Base-by-base conservation (phyloP, 2,113 vertebrate genomes). In the Malurus melanocephalus region DNA sequence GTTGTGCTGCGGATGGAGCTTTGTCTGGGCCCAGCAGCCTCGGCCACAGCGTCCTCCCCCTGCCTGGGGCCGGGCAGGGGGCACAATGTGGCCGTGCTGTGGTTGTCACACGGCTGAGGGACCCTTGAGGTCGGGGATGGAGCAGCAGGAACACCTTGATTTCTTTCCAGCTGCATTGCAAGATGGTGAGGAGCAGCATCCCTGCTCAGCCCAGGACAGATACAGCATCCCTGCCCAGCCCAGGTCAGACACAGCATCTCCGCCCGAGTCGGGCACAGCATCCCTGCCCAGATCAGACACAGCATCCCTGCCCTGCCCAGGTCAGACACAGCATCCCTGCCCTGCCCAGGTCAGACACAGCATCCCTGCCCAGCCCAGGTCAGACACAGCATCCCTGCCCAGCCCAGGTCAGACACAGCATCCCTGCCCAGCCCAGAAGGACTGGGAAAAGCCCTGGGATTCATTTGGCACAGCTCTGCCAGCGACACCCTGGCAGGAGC, bases 41-140 rank as follows among this genome's bases (percentile, higher is more conserved):
- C 3, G 6, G 80, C 76, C 59, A 12, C 27, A 6, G 7, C 32
- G 2, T 40, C 15, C 46, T 67, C 16, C 9, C 35, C 55, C 64
- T 40, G 26, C 26, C 30, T 2, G 7, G 42, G 61, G 19, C 17
- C 0, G 2, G 28, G 52, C 0, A 0, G 24, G 26, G 40, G 42
- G 23, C 3, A 7, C 33, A 28, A 20, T 0, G 0, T 8, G 69
- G 43, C 45, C 0, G 0, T 13, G 56, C 30, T 21, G 15, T 0
- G 0, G 35, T 11, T 11, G n/a, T 2, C 65, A 61, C 10, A 8
- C 1, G 18, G 49, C 40, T 7, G 2, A 52, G 52, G 51, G 68
- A 23, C 24, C 18, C 59, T 33, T 1, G 1, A 49, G 32, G 74
- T 20, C 11, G 2, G 26, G n/a, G 22, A 16, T 1, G 15, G 22